These are phyloP conservation scores for Meloidogyne exigua DNA, from an alignment of 1,140 invertebrate genomes.

Conservation along the genomic window DNA sequence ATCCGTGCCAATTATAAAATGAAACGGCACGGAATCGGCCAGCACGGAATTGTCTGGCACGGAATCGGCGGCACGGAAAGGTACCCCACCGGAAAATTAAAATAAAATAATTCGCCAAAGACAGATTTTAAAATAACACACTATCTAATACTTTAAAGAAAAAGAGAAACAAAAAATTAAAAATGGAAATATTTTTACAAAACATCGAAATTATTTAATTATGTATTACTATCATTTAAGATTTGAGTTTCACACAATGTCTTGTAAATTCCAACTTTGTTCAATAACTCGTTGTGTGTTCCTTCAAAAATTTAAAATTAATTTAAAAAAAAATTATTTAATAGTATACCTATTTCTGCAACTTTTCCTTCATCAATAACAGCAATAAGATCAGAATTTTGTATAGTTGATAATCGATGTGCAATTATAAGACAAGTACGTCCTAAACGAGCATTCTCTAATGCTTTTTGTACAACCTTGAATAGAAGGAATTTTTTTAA, in stretches of 20 bases:
- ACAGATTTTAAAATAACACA: no score
- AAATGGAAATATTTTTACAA: background rate
- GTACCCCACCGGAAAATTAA: no score
- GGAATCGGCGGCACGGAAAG: no score
- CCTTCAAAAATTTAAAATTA: slow-evolving; percentile 25
- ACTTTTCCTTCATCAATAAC: slow-evolving; percentile 48
- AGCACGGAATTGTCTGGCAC: no score
- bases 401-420: slow-evolving; percentile 75
- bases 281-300: slow-evolving; percentile 44
- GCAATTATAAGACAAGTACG: slow-evolving; percentile 68
- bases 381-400: slow-evolving; percentile 72
- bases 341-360: slow-evolving; percentile 39
- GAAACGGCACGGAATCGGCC: no score
- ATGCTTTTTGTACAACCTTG: slow-evolving; percentile 61
- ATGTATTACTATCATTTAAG: slow-evolving; percentile 34
- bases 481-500: slow-evolving; percentile 13
- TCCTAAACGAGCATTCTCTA: slow-evolving; percentile 58
- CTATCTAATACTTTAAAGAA: no score
- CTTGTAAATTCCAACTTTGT: slow-evolving; percentile 43
- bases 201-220: background rate
- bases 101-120: no score
- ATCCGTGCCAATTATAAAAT: no score
- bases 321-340: background rate
- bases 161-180: background rate
- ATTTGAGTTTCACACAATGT: slow-evolving; percentile 49